Evolutionary conservation across 2,797 vertebrate genomes (phyloP).

Genomic region (Melanotaenia nigrans): DNA sequence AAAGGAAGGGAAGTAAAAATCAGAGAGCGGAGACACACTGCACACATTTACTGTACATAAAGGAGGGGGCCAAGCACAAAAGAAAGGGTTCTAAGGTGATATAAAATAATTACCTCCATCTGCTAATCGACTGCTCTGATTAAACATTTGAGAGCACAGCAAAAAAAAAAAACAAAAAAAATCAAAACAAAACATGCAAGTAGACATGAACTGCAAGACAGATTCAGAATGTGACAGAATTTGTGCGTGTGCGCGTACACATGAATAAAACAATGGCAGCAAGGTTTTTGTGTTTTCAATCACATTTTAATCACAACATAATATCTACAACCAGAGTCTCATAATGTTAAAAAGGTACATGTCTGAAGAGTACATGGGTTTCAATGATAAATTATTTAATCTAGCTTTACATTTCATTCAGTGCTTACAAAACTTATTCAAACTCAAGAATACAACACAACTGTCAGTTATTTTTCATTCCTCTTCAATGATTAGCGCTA

Average conservation of each 20-base stretch:
- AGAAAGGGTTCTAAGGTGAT: conserved; percentile 42
- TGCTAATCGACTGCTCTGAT: conserved; percentile 67
- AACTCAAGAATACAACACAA: conserved; percentile 30
- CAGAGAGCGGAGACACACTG: conserved; percentile 41
- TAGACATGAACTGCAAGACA: conserved; percentile 45
- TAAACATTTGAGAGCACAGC: conserved; percentile 56
- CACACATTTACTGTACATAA: conserved; percentile 31
- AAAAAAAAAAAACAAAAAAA: conserved; percentile 27
- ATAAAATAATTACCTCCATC: conserved; percentile 75
- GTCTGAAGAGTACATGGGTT: conserved; percentile 50
- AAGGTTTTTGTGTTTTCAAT: conserved; percentile 52
- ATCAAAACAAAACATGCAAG: conserved; percentile 42
- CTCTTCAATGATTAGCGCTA: conserved; percentile 28
- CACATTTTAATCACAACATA: conserved; percentile 75
- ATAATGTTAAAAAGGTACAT: conserved; percentile 57
- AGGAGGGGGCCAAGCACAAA: conserved; percentile 49
- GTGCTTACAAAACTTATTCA: conserved; percentile 48
- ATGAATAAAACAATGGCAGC: conserved; percentile 26
- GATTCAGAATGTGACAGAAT: conserved; percentile 18
- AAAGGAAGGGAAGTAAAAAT: conserved; percentile 9
- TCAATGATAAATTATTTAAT: conserved; percentile 45
- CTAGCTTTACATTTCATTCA: conserved; percentile 39
- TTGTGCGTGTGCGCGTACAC: conserved; percentile 10
- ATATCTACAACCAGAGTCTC: conserved; percentile 67
- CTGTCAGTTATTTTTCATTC: conserved; percentile 32